Evolutionary conservation across 2,888 invertebrate species (phyloP), one percentile per base, ranked within the genome.

Genomic region (Griposia aprilina): DNA sequence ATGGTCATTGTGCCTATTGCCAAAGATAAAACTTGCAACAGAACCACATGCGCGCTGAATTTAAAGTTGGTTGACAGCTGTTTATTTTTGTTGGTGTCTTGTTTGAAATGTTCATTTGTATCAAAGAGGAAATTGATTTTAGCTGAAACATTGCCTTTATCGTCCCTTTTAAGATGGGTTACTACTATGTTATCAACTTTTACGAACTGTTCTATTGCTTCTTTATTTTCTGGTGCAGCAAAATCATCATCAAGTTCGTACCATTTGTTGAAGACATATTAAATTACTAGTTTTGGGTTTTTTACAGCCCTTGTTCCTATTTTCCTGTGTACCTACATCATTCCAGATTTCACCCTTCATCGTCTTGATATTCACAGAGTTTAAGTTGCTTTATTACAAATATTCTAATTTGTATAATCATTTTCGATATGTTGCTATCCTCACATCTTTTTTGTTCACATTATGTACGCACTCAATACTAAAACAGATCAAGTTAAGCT

Each of bases 1-100:
- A 90, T 91, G 88, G 82, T 81, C 87, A 90, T 92, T 89, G 87
- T 87, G 78, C 83, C 87, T 90, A 91, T 91, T 90, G 89, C 89
- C 85, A 89, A 90, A 91, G 90, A 90, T 88, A 87, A 88, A 89
- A 88, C 81, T 88, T 84, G 81, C 88, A 89, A 83, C 85, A 88
- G 81, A 83, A 73, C 71, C 68, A 84, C 78, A 82, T 83, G 84
- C 81, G 73, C 36, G 69, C 76, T 81, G 88, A 88, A 88, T 88
- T 86, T 89, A 60, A 88, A 89, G 71, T 87, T 74, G 57, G 67
- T 82, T 85, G 63, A 69, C 82, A 82, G 78, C 30, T 85, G 65
- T 80, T 83, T 36, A 69, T 63, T 85, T 80, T 79, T 65, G 57
- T 78, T 73, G 26, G 60, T 23, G 8, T 79, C 8, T 41, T 30